A percentile compares a stretch with the other conserved stretches of the same genome.
Conservation (phyloP, 2,113 vertebrate genomes). For the Atractosteus spatula region DNA sequence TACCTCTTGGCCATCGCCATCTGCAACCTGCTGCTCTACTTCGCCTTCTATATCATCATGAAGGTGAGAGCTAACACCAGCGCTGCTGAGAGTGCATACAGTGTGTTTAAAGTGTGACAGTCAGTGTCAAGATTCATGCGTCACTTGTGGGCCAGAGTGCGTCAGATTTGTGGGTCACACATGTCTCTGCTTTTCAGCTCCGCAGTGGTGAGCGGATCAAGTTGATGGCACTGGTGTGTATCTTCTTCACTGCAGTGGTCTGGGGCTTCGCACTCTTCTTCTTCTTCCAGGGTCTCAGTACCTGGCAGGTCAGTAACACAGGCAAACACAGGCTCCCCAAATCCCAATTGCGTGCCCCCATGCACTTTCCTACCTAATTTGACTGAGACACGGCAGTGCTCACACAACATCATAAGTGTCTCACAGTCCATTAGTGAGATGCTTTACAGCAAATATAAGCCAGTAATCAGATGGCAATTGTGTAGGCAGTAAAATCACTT, state of each 20-base stretch:
- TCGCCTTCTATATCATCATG: slow-evolving; percentile 98
- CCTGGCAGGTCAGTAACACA: slow-evolving; percentile 84
- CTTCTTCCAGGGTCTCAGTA: slow-evolving; percentile 98
- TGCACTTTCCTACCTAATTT: background rate
- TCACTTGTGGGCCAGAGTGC: background rate
- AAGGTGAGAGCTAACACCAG: slow-evolving; percentile 66
- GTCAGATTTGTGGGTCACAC: too few species aligned
- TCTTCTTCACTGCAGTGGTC: slow-evolving; percentile 86
- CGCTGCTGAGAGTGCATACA: background rate
- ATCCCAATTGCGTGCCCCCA: slow-evolving; percentile 2
- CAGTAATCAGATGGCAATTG: too few species aligned
- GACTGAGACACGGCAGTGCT: background rate
- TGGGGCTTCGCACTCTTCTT: slow-evolving; percentile 96
- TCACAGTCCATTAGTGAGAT: background rate
- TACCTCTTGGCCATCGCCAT: slow-evolving; percentile 95
- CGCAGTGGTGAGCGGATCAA: slow-evolving; percentile 83
- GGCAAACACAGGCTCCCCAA: background rate
- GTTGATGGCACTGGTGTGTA: slow-evolving; percentile 83
- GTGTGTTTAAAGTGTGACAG: background rate
- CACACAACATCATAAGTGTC: background rate
- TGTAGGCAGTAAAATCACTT: too few species aligned
- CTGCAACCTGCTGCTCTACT: slow-evolving; percentile 97
- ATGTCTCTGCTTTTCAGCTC: slow-evolving; percentile 42
- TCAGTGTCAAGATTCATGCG: background rate
- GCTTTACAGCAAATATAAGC: background rate